Conservation (phyloP, 2,888 invertebrate species). For the Lumbricus terrestris region DNA sequence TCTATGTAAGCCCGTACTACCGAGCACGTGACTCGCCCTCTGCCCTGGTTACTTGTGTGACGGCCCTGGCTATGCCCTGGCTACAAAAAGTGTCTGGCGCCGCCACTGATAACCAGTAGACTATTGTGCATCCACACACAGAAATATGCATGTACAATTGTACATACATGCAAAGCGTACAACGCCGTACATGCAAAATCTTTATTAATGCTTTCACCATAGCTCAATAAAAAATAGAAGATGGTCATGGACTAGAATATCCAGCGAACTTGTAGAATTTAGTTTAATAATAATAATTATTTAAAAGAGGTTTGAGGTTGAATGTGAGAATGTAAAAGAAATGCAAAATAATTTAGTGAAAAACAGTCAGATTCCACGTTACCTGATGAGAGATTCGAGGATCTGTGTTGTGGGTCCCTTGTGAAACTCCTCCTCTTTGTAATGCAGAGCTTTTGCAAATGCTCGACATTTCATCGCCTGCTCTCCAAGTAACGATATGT, state of each 20-base stretch:
- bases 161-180: no score
- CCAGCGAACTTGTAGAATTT: not conserved
- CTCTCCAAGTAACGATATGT: conserved; percentile 82
- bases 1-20: no score
- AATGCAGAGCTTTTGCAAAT: conserved; percentile 81
- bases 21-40: no score
- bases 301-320: not conserved
- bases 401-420: conserved; percentile 71
- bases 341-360: not conserved
- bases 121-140: no score
- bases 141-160: no score
- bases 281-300: not conserved
- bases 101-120: no score
- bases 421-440: conserved; percentile 91
- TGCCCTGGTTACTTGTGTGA: no score
- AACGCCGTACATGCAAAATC: no score
- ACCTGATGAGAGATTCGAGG: conserved; percentile 81
- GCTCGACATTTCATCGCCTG: conserved; percentile 88
- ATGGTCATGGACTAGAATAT: not conserved
- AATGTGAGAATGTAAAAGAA: not conserved
- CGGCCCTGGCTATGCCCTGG: no score
- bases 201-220: no score
- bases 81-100: no score
- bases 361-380: not conserved
- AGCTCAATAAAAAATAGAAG: no score